Evolutionary conservation across 1,140 invertebrate species (phyloP), one percentile per base, ranked within the genome.

Genomic region (Thaumatotibia leucotreta): DNA sequence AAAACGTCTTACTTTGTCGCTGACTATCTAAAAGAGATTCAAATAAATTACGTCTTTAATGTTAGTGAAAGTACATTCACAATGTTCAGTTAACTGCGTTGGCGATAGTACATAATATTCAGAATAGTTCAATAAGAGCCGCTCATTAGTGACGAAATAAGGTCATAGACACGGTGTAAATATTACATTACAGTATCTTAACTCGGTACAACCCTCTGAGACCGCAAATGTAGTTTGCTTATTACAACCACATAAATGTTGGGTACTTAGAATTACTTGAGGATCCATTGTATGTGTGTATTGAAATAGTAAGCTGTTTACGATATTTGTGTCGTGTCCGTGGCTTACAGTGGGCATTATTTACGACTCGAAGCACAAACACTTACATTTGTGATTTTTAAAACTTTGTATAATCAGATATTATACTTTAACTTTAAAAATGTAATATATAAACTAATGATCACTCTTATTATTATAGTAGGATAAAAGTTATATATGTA

Each of bases 361-460:
- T 14, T 58, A 58, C n/a, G 11, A 58, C 24, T 58, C 23, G 11
- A 58, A 58, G 52, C 52, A 58, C 52, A 58, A 54, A 54, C 39
- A 54, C 50, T 24, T 23, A 27, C 52, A 27, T 27, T 58, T 58
- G 52, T 58, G 52, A 58, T 58, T 58, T 14, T 58, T 11, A 58
- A 27, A 27, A 52, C 50, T 23, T 52, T 52, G 52, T 54, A 54
- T 54, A 54, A 54, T 31, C 23, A 29, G 52, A 58, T 58, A 45
- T 39, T n/a, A 54, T 58, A 58, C 23, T 23, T 6, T 58, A 58
- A 58, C 52, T 14, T 29, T 58, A 29, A 58, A 14, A 27, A 14
- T 58, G 24, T 58, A 58, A 58, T 27, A 58, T 54, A 58, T 58
- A 58, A 27, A 58, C 8, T 27, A 58, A 45, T 45, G 39, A 45